Conservation (phyloP, 2,888 invertebrate species). For the Dicyrtomina minuta region DNA sequence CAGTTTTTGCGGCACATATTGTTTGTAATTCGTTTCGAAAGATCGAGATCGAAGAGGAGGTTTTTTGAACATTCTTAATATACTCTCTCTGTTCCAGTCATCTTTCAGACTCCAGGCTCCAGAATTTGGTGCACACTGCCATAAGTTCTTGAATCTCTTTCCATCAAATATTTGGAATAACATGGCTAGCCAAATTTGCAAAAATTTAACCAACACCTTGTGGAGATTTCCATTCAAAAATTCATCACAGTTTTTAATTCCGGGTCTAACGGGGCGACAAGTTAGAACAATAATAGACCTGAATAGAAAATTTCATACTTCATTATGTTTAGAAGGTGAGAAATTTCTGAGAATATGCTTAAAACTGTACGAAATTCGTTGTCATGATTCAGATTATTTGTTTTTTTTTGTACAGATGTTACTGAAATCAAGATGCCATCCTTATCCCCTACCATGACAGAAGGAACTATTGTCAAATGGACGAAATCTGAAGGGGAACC, state of each 20-base stretch:
- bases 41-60: not conserved
- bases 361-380: too few relatives aligned
- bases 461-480: slow-evolving; percentile 65
- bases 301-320: slow-evolving; percentile 5
- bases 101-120: too few relatives aligned
- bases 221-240: slow-evolving; percentile 23
- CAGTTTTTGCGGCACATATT: too few relatives aligned
- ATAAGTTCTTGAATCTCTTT: too few relatives aligned
- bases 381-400: not conserved
- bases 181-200: slow-evolving; percentile 14
- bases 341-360: too few relatives aligned
- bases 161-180: too few relatives aligned
- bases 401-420: slow-evolving; percentile 13
- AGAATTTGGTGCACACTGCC: too few relatives aligned
- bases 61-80: too few relatives aligned
- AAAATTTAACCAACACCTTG: slow-evolving; percentile 13
- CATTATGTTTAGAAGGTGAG: slow-evolving; percentile 22
- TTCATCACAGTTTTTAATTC: slow-evolving; percentile 8
- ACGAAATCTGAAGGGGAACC: slow-evolving; percentile 63
- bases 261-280: too few relatives aligned
- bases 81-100: too few relatives aligned
- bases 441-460: slow-evolving; percentile 66
- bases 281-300: not conserved
- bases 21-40: not conserved
- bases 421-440: slow-evolving; percentile 61